Base-by-base conservation (phyloP, 2,113 vertebrate genomes). In the Athene cunicularia region DNA sequence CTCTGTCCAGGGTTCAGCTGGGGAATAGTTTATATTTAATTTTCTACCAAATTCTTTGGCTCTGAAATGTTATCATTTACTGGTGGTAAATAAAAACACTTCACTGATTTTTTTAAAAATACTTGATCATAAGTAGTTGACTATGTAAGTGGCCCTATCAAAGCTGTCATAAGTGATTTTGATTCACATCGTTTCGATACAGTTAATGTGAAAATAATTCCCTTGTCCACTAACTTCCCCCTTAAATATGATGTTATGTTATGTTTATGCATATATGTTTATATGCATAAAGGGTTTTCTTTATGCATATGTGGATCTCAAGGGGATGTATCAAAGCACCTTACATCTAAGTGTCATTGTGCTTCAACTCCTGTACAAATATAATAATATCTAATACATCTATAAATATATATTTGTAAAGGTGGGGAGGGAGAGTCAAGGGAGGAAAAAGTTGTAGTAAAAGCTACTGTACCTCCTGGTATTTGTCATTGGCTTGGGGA, bases 261-360 rank as follows among this genome's bases (percentile, higher is more conserved):
- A 39, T 11, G 10, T 39, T 39, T 39, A 39, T 39, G 39, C 39
- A 39, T 39, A 39, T 39, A 39, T 39, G 39, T 39, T 39, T 39
- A 39, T 39, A 39, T 39, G 10, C 39, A 39, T 39, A 39, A 39
- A 39, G 39, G 10, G 10, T 39, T 39, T 39, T 39, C 43, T 45
- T 45, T 45, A 45, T 45, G 43, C 43, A 45, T 30, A 49, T 0
- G 0, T 33, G 12, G 16, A 16, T 45, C 35, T 23, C 0, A 1
- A 45, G 24, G 6, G 21, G 19, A 14, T 20, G 13, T 74, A 28
- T 49, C 35, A 63, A 50, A 70, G 18, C 16, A 47, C 12, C 8
- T 59, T 7, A 19, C 6, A 1, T 20, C 9, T 3, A 16, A 17
- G 21, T 45, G 19, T 6, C 13, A 11, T 19, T 55, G 14, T 50